Evolutionary conservation across 2,888 invertebrate genomes (phyloP), one percentile per base, ranked within the genome.

Genomic region (Spisula solida): DNA sequence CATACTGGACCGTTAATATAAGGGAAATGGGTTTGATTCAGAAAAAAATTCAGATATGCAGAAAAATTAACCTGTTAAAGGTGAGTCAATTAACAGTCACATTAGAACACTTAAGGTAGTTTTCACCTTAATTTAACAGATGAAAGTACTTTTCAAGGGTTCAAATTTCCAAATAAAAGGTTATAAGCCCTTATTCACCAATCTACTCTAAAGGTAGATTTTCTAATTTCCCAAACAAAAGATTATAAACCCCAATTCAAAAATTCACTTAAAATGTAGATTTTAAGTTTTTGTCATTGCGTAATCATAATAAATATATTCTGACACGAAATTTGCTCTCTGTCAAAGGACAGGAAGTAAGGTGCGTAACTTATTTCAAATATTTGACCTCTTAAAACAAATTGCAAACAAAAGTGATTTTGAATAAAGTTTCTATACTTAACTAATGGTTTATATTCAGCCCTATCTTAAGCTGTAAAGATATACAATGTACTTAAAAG

Each of bases 351-450:
- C 79, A 85, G 85, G 85, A 85, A 85, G 41, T 85, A 79, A 56
- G 79, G 56, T n/a, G 31, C 25, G 79, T 56, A 85, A 85, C 34
- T 41, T 56, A 56, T 85, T 78, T 56, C 16, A 79, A 85, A 56
- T 31, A 25, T 51, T 18, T 85, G 79, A 79, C 85, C 85, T 85
- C 85, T 85, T 78, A 29, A 31, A 83, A 75, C 41, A 75, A 60
- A 83, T 70, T 83, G 66, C 60, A 51, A 70, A 75, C 80, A 81
- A 78, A 55, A 85, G 85, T 85, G 85, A 85, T 85, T 79, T 79
- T 85, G 85, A 85, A 85, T 85, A 85, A 31, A 78, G 78, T 78
- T 78, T 34, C 55, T 25, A 79, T 85, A 85, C 79, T 85, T 85
- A 85, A 85, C 79, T 55, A 78, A 6, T 55, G 20, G 75, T 85